Evolutionary conservation across 2,888 invertebrate genomes (phyloP).

Genomic region (Eristalinus aeneus): DNA sequence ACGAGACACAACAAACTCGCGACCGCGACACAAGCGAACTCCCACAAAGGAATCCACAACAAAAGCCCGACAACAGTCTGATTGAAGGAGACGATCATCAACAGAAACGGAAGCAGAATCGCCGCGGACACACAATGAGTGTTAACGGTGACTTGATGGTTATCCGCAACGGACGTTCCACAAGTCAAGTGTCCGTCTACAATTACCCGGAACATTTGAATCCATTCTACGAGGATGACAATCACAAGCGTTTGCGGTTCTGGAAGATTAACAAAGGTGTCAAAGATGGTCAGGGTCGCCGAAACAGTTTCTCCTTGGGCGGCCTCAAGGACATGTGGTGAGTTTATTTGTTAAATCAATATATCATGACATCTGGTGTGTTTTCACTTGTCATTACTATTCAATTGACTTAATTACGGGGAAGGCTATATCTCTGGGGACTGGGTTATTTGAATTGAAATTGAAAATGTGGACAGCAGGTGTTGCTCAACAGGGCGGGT

Average conservation of each 20-base stretch:
- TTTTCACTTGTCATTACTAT: neutral
- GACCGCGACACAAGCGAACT: slow-evolving; percentile 11
- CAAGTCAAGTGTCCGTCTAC: slow-evolving; percentile 82
- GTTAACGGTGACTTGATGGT: slow-evolving; percentile 73
- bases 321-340: slow-evolving; percentile 85
- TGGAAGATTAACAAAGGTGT: slow-evolving; percentile 81
- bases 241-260: slow-evolving; percentile 84
- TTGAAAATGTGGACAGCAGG: neutral
- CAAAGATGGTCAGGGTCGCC: slow-evolving; percentile 73
- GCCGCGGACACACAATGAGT: slow-evolving; percentile 70
- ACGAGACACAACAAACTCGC: slow-evolving; percentile 11
- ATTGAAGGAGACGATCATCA: slow-evolving; percentile 31
- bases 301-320: slow-evolving; percentile 84
- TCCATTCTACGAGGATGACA: slow-evolving; percentile 87
- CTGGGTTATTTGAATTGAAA: neutral
- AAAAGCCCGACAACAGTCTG: slow-evolving; percentile 14
- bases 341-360: slow-evolving; percentile 75
- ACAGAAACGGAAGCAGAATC: neutral
- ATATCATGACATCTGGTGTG: neutral
- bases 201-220: slow-evolving; percentile 90
- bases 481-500: neutral
- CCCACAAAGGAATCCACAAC: slow-evolving; percentile 51
- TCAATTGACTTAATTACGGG: neutral
- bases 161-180: slow-evolving; percentile 76
- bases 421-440: neutral